These are phyloP conservation scores for Tanytarsus gracilentus DNA, from an alignment of 2,888 invertebrate genomes.

Conservation along the genomic window DNA sequence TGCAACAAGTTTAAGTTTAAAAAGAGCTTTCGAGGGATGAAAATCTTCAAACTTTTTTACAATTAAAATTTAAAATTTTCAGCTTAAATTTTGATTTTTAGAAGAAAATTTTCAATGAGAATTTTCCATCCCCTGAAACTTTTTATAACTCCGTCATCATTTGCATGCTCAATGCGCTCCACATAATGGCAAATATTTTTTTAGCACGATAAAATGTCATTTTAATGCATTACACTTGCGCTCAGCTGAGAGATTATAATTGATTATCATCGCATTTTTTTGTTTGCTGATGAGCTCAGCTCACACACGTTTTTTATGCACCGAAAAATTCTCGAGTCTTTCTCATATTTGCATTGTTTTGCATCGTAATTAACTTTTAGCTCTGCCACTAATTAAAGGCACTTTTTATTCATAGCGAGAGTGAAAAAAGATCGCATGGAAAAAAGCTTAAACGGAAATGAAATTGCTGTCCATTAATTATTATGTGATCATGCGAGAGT, in stretches of 20 bases:
- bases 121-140: constrained; percentile 1
- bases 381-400: constrained; percentile 20
- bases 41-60: too few relatives aligned
- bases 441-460: constrained; percentile 25
- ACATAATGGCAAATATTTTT: too few relatives aligned
- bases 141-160: too few relatives aligned
- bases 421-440: too few relatives aligned
- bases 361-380: constrained; percentile 19
- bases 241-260: constrained; percentile 14
- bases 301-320: constrained; percentile 10
- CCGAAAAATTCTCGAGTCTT: constrained; percentile 22
- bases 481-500: constrained; percentile 2
- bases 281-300: neutral
- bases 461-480: constrained; percentile 23
- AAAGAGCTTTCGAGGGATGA: too few relatives aligned
- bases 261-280: constrained; percentile 22
- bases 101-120: constrained; percentile 1
- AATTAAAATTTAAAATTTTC: too few relatives aligned
- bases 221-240: constrained; percentile 13
- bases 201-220: constrained; percentile 28
- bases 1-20: neutral
- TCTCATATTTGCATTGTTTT: constrained; percentile 18
- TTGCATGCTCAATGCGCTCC: constrained; percentile 25
- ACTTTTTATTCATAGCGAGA: too few relatives aligned
- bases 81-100: too few relatives aligned